phyloP scores from a whole-genome alignment of 35 echinoderm and acorn worm species.

The Heliocidaris erythrogramma region DNA sequence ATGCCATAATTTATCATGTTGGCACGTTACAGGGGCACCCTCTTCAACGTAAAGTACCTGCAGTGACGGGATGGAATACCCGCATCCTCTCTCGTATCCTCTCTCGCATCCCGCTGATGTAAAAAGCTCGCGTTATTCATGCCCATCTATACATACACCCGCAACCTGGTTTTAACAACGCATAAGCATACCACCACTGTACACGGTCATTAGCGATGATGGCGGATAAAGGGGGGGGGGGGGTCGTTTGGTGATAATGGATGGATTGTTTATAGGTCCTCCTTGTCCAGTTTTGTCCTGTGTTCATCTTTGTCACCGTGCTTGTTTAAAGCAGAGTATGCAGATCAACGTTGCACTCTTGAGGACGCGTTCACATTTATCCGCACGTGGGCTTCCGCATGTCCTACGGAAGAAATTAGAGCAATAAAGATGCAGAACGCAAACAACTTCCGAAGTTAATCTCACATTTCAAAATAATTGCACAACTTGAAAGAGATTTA shows the following conservation, averaged over 20 bases:
- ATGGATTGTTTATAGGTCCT: not conserved
- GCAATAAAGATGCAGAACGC: not conserved
- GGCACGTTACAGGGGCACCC: not conserved
- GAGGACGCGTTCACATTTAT: not conserved
- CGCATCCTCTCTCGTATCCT: not conserved
- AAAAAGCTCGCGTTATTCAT: not conserved
- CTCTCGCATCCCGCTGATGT: not conserved
- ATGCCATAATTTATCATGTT: constrained; percentile 39
- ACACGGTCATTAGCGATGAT: not conserved
- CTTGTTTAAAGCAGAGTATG: not conserved
- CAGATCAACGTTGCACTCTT: not conserved
- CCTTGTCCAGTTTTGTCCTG: not conserved
- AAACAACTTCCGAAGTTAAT: not conserved
- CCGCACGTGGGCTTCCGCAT: not conserved
- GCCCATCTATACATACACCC: not conserved
- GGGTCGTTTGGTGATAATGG: not conserved
- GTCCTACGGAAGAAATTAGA: not conserved
- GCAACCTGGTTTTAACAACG: not conserved
- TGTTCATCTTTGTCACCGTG: not conserved
- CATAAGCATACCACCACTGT: not conserved
- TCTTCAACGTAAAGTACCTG: not conserved
- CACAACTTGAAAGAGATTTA: not conserved
- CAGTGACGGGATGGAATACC: not conserved
- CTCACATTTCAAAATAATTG: not conserved
- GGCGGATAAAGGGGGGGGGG: not conserved